Conservation (phyloP, 2,113 vertebrate species). For the Halichoerus grypus region DNA sequence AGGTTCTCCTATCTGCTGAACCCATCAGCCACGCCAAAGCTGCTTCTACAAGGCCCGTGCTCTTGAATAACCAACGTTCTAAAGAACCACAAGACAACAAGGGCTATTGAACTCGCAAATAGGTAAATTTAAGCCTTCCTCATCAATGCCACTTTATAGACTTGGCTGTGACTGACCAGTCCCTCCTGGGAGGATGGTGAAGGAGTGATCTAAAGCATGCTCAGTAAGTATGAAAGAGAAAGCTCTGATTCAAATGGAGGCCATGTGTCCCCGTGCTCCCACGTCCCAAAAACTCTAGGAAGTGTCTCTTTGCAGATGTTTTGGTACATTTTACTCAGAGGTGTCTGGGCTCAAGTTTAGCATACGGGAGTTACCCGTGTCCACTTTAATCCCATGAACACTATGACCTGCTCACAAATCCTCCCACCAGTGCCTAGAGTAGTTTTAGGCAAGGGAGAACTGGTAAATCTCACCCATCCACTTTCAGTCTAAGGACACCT, state of each 20-base stretch:
- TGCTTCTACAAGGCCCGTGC: neutral
- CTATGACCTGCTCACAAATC: neutral
- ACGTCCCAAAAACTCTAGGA: too few species aligned
- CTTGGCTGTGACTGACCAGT: neutral
- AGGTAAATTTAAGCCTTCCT: neutral
- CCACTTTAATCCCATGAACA: accelerated
- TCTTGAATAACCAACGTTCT: neutral
- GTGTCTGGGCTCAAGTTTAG: neutral
- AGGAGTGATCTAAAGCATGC: neutral
- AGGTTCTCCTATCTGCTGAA: neutral
- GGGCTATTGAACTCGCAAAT: neutral
- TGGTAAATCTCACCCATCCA: neutral
- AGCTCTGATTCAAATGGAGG: neutral
- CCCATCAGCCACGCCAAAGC: neutral
- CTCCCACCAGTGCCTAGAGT: neutral
- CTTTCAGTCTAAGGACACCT: neutral
- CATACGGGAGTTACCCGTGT: too few species aligned
- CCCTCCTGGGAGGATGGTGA: neutral
- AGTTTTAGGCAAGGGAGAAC: neutral
- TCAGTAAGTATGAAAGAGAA: neutral
- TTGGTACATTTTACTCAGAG: neutral
- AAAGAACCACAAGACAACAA: neutral
- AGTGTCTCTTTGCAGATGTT: neutral
- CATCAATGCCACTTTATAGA: neutral
- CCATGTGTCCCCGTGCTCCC: neutral